Evolutionary conservation across 2,113 vertebrate species (phyloP), one percentile per base, ranked within the genome.

Genomic region (Petaurus breviceps): DNA sequence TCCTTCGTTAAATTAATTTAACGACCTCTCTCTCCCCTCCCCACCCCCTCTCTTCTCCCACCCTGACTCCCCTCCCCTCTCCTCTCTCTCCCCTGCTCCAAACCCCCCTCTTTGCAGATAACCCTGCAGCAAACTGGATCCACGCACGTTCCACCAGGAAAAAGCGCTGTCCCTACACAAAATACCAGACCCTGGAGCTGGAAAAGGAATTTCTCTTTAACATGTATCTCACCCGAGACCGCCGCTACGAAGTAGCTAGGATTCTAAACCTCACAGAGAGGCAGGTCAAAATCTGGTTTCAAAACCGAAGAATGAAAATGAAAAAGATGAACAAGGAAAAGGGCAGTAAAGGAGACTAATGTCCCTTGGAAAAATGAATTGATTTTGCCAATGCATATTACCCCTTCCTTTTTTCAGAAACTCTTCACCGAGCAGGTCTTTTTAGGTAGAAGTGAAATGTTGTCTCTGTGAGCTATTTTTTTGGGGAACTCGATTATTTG

Each of bases 301-400:
- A 99, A 98, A 99, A 99, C 98, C 99, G 99, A 97, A 99, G 99
- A 98, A 99, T 99, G 99, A 99, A 99, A 99, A 99, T 99, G 99
- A 99, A 99, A 99, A 99, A 99, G 99, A 99, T 99, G 99, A 99
- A 99, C 99, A 99, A 99, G 98, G 99, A 99, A 98, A 99, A 99
- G 97, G 98, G 99, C 97, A 98, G 98, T 96, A 99, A 99, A 98
- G 99, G 99, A 91, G 99, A 99, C 96, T 99, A 99, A 98, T 97
- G 46, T 0, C 28, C 92, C 1, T 68, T 52, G 12, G 52, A 50
- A 90, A 90, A 90, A 90, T 26, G 51, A 96, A 89, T 50, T 92
- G n/a, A 94, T 68, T 92, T 43, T 91, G 91, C 94, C 51, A 43
- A 90, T 90, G 93, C 96, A 14, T 97, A 95, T 92, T 92, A 55